Base-by-base conservation (phyloP, 30 jellyfish, hydroid and myxozoan species). In the Turritopsis dohrnii region DNA sequence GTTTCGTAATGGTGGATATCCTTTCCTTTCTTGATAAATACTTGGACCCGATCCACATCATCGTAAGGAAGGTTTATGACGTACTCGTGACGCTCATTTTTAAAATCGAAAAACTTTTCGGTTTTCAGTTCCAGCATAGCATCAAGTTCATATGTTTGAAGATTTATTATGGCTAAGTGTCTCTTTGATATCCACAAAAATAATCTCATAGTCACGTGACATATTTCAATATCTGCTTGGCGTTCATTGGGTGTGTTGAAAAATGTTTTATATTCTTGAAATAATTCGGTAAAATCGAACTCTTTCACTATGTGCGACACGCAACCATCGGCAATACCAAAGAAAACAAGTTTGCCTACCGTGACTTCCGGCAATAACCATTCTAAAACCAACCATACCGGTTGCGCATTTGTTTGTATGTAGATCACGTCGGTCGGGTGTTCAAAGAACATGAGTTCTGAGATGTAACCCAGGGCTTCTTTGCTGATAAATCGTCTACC, bases 21-120 rank as follows among this genome's bases (percentile, higher is more conserved):
- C 19, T 27, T 69, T 1, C 77, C 77, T 69, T 69, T 69, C 77
- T 69, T 69, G 77, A 69, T 69, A 21, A 69, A 69, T n/a, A 27
- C 77, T 69, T 23, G 28, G 30, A 69, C 22, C 60, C 13, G 60
- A 69, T 23, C 23, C 19, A 23, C 19, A 69, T 27, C 77, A 69
- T 69, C 77, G 28, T 27, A 8, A 7, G 77, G 19, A n/a, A 1
- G 9, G 28, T 19, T 69, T 19, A 69, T 9, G 19, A 27, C 77
- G 19, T n/a, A 69, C 30, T 27, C 30, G 30, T 69, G 22, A 16
- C 30, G 77, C 9, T 69, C 77, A 21, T 27, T 27, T 69, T 69
- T 69, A 69, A 69, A 69, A 27, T 69, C 77, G 30, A 23, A n/a
- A 27, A n/a, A 69, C 30, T 69, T 69, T 19, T 1, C 30, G 30